A percentile compares a stretch with the other conserved stretches of the same genome.
These are phyloP conservation scores for Sinocyclocheilus anshuiensis DNA, from an alignment of 2,113 vertebrate species.

Conservation along the genomic window DNA sequence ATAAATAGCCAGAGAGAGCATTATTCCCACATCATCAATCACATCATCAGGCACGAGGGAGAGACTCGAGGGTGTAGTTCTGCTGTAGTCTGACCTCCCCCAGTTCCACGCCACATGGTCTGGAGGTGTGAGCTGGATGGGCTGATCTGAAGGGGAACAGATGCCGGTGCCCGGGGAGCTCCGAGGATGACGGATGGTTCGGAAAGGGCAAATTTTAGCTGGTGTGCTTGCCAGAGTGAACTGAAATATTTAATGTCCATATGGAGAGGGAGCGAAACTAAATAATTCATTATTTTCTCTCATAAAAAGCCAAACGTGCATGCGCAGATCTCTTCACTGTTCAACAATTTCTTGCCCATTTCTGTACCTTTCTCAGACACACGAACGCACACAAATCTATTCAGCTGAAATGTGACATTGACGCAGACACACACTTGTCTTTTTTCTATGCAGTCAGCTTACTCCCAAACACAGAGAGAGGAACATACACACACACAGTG, in stretches of 20 bases:
- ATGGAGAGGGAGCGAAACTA: neutral
- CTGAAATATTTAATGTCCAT: neutral
- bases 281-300: slow-evolving; percentile 17
- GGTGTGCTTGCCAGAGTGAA: neutral
- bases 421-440: slow-evolving; percentile 49
- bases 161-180: neutral
- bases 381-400: neutral
- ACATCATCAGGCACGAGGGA: slow-evolving; percentile 48
- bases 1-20: slow-evolving; percentile 77
- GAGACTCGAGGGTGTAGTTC: slow-evolving; percentile 40
- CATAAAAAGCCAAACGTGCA: neutral
- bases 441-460: slow-evolving; percentile 26
- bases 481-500: slow-evolving; percentile 26
- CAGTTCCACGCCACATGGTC: neutral
- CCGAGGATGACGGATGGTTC: neutral
- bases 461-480: slow-evolving; percentile 35
- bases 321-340: neutral
- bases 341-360: neutral
- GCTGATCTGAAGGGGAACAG: slow-evolving; percentile 47
- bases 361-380: neutral
- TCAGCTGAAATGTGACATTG: slow-evolving; percentile 48
- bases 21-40: slow-evolving; percentile 80
- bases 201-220: neutral
- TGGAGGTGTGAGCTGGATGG: slow-evolving; percentile 38
- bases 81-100: neutral